Evolutionary conservation across 1,140 invertebrate species (phyloP).

Genomic region (Pomacea maculata): DNA sequence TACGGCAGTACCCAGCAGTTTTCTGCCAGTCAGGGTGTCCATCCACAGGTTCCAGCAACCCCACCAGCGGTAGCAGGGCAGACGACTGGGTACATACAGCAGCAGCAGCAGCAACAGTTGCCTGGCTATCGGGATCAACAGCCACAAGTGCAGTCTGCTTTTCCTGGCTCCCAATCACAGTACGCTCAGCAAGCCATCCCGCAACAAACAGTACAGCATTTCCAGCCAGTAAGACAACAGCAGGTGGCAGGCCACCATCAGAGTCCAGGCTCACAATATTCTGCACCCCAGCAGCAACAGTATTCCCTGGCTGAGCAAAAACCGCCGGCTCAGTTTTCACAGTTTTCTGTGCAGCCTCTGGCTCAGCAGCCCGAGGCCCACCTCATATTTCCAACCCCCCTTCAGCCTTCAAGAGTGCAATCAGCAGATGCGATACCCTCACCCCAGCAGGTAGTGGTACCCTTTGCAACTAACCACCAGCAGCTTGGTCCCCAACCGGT

Average conservation of each 20-base stretch:
- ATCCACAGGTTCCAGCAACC: not conserved
- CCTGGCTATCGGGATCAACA: not conserved
- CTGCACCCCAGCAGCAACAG: not conserved
- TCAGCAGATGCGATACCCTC: not conserved
- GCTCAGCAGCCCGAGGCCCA: constrained; percentile 22
- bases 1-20: constrained; percentile 9
- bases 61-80: not conserved
- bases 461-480: constrained; percentile 2
- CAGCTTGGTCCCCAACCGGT: not conserved
- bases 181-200: constrained; percentile 23
- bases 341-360: constrained; percentile 22
- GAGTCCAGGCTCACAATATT: not conserved
- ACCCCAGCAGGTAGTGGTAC: constrained; percentile 11
- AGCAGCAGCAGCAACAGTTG: constrained; percentile 20
- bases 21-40: not conserved
- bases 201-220: constrained; percentile 24
- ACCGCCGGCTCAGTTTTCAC: constrained; percentile 4
- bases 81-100: not conserved
- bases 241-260: constrained; percentile 5
- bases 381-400: constrained; percentile 18
- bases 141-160: not conserved
- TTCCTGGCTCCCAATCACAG: constrained; percentile 21
- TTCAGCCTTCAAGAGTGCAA: constrained; percentile 16
- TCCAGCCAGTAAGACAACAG: constrained; percentile 11
- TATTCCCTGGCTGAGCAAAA: constrained; percentile 16